Conservation (phyloP, 2,113 vertebrate species). For the Globicephala melas region DNA sequence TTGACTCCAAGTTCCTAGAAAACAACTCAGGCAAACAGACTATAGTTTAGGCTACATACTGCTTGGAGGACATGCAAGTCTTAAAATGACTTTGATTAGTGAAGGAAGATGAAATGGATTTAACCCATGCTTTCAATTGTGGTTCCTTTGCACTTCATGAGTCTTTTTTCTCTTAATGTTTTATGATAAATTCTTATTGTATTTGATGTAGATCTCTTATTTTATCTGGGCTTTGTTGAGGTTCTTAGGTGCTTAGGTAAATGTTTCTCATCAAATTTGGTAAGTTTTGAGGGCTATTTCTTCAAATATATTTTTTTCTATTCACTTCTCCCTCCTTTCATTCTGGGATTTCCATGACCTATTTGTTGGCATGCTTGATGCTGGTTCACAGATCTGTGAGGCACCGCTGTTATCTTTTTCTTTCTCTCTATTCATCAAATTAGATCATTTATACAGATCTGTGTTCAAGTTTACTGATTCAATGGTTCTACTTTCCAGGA, state of each 20-base stretch:
- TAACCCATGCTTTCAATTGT: neutral
- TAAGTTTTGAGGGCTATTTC: neutral
- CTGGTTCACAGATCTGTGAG: neutral
- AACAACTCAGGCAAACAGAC: neutral
- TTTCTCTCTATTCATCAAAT: neutral
- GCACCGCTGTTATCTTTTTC: neutral
- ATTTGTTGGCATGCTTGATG: neutral
- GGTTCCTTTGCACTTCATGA: neutral
- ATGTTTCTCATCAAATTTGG: neutral
- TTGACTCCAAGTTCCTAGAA: neutral
- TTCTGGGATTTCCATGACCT: neutral
- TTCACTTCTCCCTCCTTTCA: neutral
- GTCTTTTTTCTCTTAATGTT: neutral
- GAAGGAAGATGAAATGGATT: neutral
- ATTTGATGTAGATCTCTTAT: neutral
- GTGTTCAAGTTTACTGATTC: neutral
- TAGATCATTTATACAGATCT: neutral
- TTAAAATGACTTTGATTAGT: neutral
- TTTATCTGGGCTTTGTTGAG: neutral
- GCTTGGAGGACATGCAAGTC: neutral
- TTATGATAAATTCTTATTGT: neutral
- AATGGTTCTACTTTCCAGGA: neutral
- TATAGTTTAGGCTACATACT: neutral
- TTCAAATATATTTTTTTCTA: neutral
- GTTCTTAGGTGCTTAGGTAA: neutral